Evolutionary conservation across 2,888 invertebrate species (phyloP), one percentile per base, ranked within the genome.

Genomic region (Drosophila subsilvestris): DNA sequence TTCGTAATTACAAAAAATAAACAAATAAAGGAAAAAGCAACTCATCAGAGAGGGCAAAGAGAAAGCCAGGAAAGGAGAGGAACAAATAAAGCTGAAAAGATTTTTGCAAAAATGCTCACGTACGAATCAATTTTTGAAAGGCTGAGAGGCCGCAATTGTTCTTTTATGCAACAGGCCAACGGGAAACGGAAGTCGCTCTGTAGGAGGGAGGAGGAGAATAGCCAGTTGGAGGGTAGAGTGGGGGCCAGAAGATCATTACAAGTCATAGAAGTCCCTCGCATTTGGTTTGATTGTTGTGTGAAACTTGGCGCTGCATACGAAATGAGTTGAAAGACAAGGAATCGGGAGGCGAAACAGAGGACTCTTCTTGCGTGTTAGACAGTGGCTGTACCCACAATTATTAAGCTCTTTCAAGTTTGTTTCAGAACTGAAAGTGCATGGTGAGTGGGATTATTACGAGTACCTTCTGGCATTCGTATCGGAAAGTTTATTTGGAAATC

Each of bases 111-210:
- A 86, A 79, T 37, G 76, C 79, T 86, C 83, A 83, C 83, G 83
- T 83, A 84, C 82, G 67, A 73, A 73, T 76, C 87, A 78, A 79
- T 84, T 74, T 79, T 75, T 48, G 68, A 78, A 57, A 80, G 72
- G 75, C 74, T 77, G 75, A 65, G 22, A 37, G 37, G 14, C 37
- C 22, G 43, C 57, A 77, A 81, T 84, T 81, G 81, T 83, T 83
- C 83, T 86, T 84, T 81, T 77, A 86, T 81, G 83, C 83, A 86
- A 84, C 81, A 80, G 83, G 76, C 74, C 78, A 63, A 65, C 78
- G 77, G 86, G 79, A 82, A 82, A 79, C 83, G 82, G 82, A 82
- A 86, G 50, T 42, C 51, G 45, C 18, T 3, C 20, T 10, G 57
- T 8, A 45, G 59, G 48, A 18, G 50, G 12, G 32, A 17, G 27